Evolutionary conservation across 1,140 invertebrate species (phyloP).

Genomic region (Psix sp.): DNA sequence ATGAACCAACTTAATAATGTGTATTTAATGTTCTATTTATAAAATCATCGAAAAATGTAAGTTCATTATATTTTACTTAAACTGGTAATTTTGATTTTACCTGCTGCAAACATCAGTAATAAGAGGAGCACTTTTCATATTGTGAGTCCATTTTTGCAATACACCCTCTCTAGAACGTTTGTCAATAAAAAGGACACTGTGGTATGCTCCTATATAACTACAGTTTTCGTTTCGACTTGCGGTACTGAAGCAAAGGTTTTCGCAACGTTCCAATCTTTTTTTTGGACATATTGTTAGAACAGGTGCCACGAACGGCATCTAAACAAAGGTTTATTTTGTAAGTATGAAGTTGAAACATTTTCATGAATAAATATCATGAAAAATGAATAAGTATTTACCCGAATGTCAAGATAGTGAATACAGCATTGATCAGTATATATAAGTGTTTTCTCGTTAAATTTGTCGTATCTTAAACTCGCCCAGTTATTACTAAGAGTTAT

Average conservation of each 20-base stretch:
- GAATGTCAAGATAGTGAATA: conserved; percentile 68
- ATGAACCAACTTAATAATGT: no score
- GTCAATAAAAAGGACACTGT: conserved; percentile 68
- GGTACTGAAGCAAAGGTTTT: conserved; percentile 62
- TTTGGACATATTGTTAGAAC: conserved; percentile 68
- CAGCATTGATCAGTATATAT: conserved; percentile 69
- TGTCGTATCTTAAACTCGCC: conserved; percentile 66
- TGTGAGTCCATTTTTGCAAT: conserved; percentile 74
- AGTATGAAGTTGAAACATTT: background rate
- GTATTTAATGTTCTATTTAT: no score
- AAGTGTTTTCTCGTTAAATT: conserved; percentile 62
- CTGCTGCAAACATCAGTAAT: conserved; percentile 54
- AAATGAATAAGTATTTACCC: conserved; percentile 58
- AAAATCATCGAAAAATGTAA: no score
- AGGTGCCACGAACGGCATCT: conserved; percentile 59
- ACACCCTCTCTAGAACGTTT: conserved; percentile 64
- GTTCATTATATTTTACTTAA: no score
- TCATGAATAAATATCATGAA: conserved; percentile 2
- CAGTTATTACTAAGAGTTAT: conserved; percentile 64
- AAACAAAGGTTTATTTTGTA: background rate
- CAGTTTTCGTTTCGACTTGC: conserved; percentile 63
- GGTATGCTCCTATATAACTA: conserved; percentile 69
- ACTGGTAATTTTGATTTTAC: conserved; percentile 50
- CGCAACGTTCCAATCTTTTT: conserved; percentile 66
- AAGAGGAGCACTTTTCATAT: conserved; percentile 69